These are phyloP conservation scores for Trissolcus basalis DNA, from an alignment of 1,140 invertebrate species.

Conservation along the genomic window DNA sequence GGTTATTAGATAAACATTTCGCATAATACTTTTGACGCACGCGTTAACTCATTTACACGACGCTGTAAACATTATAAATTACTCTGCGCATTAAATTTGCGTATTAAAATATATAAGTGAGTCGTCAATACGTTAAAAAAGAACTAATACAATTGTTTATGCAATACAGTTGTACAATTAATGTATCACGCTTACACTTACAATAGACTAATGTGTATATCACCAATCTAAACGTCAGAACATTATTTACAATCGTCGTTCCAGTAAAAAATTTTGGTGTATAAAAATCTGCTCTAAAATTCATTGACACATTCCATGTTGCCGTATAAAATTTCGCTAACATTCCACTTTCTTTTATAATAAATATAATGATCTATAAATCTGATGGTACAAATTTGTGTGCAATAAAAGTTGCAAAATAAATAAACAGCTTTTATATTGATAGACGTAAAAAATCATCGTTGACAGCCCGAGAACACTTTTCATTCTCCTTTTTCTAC, in stretches of 20 bases:
- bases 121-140: slow-evolving; percentile 21
- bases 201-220: slow-evolving; percentile 23
- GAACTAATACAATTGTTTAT: slow-evolving; percentile 25
- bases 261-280: too few relatives aligned
- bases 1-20: slow-evolving; percentile 35
- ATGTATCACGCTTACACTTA: too few relatives aligned
- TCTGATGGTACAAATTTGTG: neutral
- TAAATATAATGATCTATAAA: slow-evolving; percentile 6
- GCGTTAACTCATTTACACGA: slow-evolving; percentile 13
- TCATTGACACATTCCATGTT: too few relatives aligned
- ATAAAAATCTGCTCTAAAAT: too few relatives aligned
- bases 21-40: slow-evolving; percentile 29
- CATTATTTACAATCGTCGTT: neutral
- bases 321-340: too few relatives aligned
- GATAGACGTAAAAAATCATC: too few relatives aligned
- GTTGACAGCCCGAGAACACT: neutral
- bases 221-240: slow-evolving; percentile 3
- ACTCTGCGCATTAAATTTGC: slow-evolving; percentile 21
- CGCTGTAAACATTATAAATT: slow-evolving; percentile 40
- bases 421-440: too few relatives aligned
- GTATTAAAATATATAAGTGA: slow-evolving; percentile 29
- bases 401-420: slow-evolving; percentile 6
- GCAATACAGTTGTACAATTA: slow-evolving; percentile 16
- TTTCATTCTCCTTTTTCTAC: neutral
- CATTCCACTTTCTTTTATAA: slow-evolving; percentile 1